Conservation (phyloP, 2,797 vertebrate species). For the Chelmon rostratus region DNA sequence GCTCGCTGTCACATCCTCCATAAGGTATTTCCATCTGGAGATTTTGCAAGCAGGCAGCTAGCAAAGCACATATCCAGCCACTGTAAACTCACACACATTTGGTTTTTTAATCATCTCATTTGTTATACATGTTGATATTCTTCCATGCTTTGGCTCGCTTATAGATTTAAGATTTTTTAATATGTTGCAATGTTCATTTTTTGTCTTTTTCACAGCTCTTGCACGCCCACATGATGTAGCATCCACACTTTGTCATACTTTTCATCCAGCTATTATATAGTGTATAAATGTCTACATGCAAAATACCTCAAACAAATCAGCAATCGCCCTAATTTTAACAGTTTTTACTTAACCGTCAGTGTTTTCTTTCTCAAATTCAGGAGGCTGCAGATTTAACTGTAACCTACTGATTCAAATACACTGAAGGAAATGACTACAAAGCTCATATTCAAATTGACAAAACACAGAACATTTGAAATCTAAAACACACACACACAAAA, state of each 20-base stretch:
- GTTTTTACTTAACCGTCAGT: not conserved
- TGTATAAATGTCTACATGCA: not conserved
- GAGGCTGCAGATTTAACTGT: not conserved
- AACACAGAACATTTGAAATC: not conserved
- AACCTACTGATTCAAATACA: not conserved
- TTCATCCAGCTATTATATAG: not conserved
- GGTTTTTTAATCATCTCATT: not conserved
- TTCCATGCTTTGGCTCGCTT: not conserved
- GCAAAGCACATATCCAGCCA: not conserved
- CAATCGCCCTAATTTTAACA: not conserved
- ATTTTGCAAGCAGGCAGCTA: constrained; percentile 35
- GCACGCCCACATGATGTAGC: not conserved
- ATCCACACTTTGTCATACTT: not conserved
- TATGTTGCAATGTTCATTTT: not conserved
- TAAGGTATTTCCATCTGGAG: constrained; percentile 55
- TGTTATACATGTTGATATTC: not conserved
- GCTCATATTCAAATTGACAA: constrained; percentile 6
- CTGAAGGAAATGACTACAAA: not conserved
- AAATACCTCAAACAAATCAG: not conserved
- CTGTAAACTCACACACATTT: constrained; percentile 1
- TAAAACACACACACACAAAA: not conserved
- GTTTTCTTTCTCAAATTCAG: constrained; percentile 6
- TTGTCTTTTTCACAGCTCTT: not conserved
- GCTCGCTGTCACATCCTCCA: constrained; percentile 51
- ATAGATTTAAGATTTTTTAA: not conserved